These are phyloP conservation scores for Conus betulinus DNA, from an alignment of 1,140 invertebrate genomes.

Conservation along the genomic window DNA sequence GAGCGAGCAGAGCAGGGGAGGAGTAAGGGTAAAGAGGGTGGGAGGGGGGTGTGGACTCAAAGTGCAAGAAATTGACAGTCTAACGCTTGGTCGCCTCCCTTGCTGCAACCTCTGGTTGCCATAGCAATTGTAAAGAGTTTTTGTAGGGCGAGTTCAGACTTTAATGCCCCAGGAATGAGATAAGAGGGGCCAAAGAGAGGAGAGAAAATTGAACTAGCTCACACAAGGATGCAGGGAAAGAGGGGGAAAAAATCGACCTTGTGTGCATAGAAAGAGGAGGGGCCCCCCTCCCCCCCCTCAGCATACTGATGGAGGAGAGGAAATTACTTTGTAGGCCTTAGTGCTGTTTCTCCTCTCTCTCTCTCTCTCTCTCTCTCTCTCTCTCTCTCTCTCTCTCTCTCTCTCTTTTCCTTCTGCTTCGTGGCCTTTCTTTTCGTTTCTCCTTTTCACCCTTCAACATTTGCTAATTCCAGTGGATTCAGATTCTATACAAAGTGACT, in stretches of 20 bases:
- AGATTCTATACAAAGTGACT: conserved; percentile 15
- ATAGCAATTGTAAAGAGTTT: conserved; percentile 12
- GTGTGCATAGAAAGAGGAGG: neutral
- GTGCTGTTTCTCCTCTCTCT: neutral
- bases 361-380: conserved; percentile 13
- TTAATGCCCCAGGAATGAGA: conserved; percentile 27
- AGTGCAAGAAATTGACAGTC: neutral
- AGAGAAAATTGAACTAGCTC: conserved; percentile 28
- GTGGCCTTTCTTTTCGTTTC: neutral
- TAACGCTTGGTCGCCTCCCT: conserved; percentile 11
- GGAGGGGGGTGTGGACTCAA: neutral
- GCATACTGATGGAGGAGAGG: conserved; percentile 5
- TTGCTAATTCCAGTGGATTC: conserved; percentile 10
- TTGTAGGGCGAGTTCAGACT: conserved; percentile 8
- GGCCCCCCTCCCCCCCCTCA: neutral
- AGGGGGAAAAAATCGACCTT: conserved; percentile 2
- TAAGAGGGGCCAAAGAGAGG: conserved; percentile 22
- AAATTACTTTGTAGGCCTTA: conserved; percentile 35
- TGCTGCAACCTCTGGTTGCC: neutral
- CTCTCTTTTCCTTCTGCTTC: neutral
- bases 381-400: neutral
- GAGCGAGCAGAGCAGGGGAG: no score
- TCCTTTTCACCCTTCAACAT: neutral
- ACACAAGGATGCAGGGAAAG: conserved; percentile 1
- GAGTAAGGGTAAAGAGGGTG: neutral